Conservation (phyloP, 2,888 invertebrate species). For the Tenthredo distinguenda region DNA sequence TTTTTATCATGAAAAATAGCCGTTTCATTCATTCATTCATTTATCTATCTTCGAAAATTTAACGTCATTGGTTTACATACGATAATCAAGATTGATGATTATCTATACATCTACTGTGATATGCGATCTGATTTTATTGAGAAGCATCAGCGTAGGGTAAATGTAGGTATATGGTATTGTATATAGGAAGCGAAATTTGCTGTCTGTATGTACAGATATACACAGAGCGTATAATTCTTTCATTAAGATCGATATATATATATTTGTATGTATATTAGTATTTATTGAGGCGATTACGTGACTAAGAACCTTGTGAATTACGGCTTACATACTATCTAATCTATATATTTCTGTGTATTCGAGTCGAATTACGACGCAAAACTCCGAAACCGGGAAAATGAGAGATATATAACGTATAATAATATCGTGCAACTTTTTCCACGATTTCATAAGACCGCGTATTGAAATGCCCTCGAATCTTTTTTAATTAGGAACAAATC, state of each 20-base stretch:
- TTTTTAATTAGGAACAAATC: no score
- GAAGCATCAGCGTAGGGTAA: neutral
- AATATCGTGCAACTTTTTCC: neutral
- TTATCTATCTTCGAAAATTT: neutral
- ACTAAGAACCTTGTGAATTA: conserved; percentile 5
- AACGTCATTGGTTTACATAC: no score
- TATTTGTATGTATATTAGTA: neutral
- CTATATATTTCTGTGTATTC: neutral
- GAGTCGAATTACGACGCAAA: neutral
- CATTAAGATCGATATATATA: neutral
- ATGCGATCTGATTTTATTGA: neutral
- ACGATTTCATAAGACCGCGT: no score
- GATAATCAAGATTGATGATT: neutral
- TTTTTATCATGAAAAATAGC: neutral
- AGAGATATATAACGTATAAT: neutral
- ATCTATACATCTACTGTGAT: neutral
- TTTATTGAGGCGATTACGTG: neutral
- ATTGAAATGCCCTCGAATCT: no score
- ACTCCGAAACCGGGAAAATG: neutral
- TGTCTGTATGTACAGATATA: neutral
- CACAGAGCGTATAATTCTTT: neutral
- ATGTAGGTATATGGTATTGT: neutral
- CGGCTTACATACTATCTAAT: neutral
- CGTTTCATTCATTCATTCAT: neutral
- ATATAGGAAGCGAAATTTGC: neutral